Conservation (phyloP, 2,797 vertebrate species). For the Crossoptilon crossoptilon region DNA sequence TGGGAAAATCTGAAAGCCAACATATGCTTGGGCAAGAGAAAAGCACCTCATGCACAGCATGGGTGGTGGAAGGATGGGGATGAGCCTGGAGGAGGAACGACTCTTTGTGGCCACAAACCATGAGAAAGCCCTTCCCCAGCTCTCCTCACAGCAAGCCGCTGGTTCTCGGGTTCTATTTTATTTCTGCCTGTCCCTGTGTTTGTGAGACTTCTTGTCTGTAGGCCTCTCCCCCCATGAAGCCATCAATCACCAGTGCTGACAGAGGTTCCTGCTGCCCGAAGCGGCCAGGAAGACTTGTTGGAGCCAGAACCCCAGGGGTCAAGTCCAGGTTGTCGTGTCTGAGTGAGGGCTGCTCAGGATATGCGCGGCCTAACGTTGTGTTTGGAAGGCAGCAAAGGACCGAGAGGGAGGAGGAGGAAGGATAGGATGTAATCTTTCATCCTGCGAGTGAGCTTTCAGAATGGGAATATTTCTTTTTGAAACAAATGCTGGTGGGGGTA, state of each 20-base stretch:
- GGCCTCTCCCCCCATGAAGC: conserved; percentile 60
- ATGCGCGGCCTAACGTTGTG: neutral
- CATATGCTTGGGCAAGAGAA: rapidly evolving
- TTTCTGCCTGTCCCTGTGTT: conserved; percentile 13
- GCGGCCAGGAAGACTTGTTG: conserved; percentile 82
- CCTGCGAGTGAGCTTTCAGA: neutral
- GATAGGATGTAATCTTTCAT: conserved; percentile 68
- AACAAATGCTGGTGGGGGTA: neutral
- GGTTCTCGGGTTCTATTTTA: neutral
- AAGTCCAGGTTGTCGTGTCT: conserved; percentile 87
- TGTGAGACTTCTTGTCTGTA: conserved; percentile 45
- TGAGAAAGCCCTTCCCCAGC: neutral
- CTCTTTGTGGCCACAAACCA: neutral
- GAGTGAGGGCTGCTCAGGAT: conserved; percentile 17
- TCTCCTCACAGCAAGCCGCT: neutral
- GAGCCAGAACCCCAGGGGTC: conserved; percentile 88
- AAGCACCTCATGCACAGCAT: neutral
- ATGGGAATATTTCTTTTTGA: conserved; percentile 29
- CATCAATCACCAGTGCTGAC: conserved; percentile 69
- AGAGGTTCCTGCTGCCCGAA: conserved; percentile 78
- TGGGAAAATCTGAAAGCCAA: neutral
- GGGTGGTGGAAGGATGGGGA: neutral
- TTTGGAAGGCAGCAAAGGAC: conserved; percentile 51
- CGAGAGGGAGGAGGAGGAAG: conserved; percentile 66
- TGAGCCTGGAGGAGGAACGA: rapidly evolving